Evolutionary conservation across 2,113 vertebrate species (phyloP), one percentile per base, ranked within the genome.

Genomic region (Mirza zaza): DNA sequence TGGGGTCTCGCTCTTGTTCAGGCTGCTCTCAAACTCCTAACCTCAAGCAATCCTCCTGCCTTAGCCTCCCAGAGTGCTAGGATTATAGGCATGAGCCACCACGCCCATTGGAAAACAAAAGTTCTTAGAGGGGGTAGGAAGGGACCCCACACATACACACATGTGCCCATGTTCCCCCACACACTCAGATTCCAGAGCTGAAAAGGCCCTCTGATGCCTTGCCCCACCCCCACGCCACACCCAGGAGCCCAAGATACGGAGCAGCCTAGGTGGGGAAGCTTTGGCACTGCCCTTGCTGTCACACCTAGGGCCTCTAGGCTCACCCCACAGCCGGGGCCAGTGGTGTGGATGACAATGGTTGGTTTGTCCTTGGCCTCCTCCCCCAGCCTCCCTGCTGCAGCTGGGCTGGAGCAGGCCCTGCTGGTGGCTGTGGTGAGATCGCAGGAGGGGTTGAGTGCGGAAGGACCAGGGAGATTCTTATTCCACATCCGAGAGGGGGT

Each of bases 261-360:
- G 39, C 75, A n/a, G 25, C 27, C 42, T 63, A 67, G 55, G 48
- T 36, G 85, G n/a, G 39, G 21, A 32, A 71, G 18, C 42, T 45
- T 27, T 70, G 61, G 61, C n/a, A 27, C 57, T 86, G 81, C 67
- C 90, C 59, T 95, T 17, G 1, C 65, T 81, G 12, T 86, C 76
- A 18, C 82, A 39, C 73, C 86, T 94, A 8, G 59, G 55, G 18
- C 82, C n/a, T 68, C 86, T 92, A 8, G 65, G 55, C 79, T 83
- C 55, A 32, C 79, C 50, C n/a, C 65, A 85, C 29, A 91, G 87
- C 80, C 57, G 52, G 42, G 34, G 82, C 45, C 57, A 67, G 61
- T 75, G 42, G 52, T 89, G 13, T 83, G 39, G 42, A 93, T 90
- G 57, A 97, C 91, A 96, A 65, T 61, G 68, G 79, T 67, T 71